Conservation (phyloP, 2,797 vertebrate genomes). For the Triplophysa yarkandensis region DNA sequence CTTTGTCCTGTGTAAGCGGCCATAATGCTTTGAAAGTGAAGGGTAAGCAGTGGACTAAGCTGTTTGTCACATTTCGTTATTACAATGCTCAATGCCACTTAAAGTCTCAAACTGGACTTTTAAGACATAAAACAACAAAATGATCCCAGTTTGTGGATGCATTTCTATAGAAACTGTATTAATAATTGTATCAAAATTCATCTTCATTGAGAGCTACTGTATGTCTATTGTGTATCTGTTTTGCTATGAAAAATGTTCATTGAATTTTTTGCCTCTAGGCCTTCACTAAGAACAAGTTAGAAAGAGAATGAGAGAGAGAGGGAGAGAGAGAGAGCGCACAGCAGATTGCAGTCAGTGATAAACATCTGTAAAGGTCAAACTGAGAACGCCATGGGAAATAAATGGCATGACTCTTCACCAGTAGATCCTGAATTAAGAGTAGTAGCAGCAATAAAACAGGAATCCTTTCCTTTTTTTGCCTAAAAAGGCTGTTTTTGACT, state of each 20-base stretch:
- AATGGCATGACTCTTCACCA: slow-evolving; percentile 27
- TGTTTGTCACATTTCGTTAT: no score
- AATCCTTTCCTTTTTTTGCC: slow-evolving; percentile 10
- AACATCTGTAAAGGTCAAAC: slow-evolving; percentile 44
- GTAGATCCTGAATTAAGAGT: slow-evolving; percentile 40
- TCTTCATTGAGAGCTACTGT: no score
- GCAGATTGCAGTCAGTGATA: slow-evolving; percentile 38
- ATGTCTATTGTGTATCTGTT: no score
- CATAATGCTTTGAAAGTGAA: no score
- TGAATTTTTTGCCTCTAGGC: neutral
- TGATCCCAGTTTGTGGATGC: neutral
- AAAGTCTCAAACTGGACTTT: no score
- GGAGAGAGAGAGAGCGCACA: slow-evolving; percentile 4
- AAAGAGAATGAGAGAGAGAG: slow-evolving; percentile 8
- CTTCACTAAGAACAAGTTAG: neutral
- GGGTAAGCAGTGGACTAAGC: no score
- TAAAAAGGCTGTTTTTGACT: slow-evolving; percentile 4
- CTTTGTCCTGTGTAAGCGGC: no score
- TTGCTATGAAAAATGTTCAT: no score
- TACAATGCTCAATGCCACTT: no score
- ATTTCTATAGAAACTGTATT: no score
- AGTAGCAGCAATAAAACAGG: slow-evolving; percentile 1
- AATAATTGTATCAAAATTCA: no score
- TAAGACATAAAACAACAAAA: no score
- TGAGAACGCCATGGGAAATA: slow-evolving; percentile 35